These are phyloP conservation scores for Ditylenchus dipsaci DNA, from an alignment of 1,140 invertebrate species.

Conservation along the genomic window DNA sequence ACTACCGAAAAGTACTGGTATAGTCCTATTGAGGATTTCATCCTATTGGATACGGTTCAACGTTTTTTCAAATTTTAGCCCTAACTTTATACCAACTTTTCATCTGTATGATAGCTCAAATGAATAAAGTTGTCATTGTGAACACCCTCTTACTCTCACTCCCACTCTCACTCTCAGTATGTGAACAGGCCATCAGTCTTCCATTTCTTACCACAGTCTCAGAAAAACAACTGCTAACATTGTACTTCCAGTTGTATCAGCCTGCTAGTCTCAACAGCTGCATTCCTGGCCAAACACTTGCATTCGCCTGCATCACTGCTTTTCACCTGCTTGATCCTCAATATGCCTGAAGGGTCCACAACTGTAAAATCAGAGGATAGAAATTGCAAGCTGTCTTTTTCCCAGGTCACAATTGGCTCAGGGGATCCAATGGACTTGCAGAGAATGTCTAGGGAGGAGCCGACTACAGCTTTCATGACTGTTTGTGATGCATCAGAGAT, in stretches of 20 bases:
- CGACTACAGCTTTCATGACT: constrained; percentile 37
- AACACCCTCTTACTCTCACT: no score
- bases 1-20: no score
- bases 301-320: constrained; percentile 69
- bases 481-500: constrained; percentile 37
- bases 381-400: constrained; percentile 48
- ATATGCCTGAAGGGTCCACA: constrained; percentile 8
- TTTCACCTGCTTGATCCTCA: constrained; percentile 31
- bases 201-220: no score
- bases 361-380: constrained; percentile 6
- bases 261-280: constrained; percentile 67
- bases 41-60: neutral
- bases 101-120: no score
- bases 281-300: constrained; percentile 75
- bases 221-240: constrained; percentile 13
- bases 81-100: no score
- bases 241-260: constrained; percentile 22
- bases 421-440: constrained; percentile 62
- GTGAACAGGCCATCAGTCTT: no score
- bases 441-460: constrained; percentile 46
- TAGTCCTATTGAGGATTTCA: no score
- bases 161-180: no score
- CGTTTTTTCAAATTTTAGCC: neutral
- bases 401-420: constrained; percentile 58
- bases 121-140: no score